Conservation (phyloP, 2,888 invertebrate genomes). For the Eurytoma californica region DNA sequence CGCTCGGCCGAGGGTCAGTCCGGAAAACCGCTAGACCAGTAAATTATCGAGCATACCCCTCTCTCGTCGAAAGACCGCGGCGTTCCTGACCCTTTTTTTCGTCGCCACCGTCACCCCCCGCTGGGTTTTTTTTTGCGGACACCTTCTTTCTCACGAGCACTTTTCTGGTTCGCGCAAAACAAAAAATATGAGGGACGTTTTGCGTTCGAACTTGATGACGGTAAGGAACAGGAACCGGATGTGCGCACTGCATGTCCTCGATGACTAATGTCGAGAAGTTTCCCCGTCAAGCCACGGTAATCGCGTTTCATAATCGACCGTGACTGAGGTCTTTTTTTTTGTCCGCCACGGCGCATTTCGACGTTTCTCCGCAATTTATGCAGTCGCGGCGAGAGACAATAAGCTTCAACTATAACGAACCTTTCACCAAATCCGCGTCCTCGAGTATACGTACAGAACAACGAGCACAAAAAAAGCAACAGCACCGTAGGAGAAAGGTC, state of each 20-base stretch:
- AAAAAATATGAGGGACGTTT: neutral
- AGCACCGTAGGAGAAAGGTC: neutral
- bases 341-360: neutral
- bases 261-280: neutral
- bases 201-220: neutral
- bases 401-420: no score
- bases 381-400: neutral
- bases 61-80: neutral
- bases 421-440: no score
- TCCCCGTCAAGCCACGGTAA: neutral
- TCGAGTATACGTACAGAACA: no score
- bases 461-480: neutral
- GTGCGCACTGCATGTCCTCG: neutral
- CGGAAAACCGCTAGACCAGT: constrained; percentile 30
- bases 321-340: neutral
- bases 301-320: neutral
- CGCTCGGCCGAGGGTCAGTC: neutral
- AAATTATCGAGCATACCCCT: constrained; percentile 6
- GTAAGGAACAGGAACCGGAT: neutral
- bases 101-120: neutral
- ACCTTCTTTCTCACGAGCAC: constrained; percentile 5
- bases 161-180: neutral
- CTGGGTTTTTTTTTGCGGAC: neutral
- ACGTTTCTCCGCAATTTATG: neutral
- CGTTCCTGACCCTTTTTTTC: neutral